Evolutionary conservation across 2,888 invertebrate genomes (phyloP).

Genomic region (Drymonia ruficornis): DNA sequence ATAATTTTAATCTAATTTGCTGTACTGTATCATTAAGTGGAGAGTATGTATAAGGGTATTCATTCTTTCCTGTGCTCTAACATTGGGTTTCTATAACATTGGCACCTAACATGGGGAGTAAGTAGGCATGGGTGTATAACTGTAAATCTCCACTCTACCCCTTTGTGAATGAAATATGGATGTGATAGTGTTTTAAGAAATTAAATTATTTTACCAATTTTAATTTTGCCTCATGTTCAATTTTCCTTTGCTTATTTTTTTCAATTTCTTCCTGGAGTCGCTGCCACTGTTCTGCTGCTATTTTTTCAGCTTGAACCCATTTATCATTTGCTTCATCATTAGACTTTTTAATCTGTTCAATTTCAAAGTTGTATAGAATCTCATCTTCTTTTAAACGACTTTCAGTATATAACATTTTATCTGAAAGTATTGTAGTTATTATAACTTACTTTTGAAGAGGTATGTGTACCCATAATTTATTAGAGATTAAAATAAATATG

Average conservation of each 20-base stretch:
- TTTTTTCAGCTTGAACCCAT: slow-evolving; percentile 88
- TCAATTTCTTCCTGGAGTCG: slow-evolving; percentile 84
- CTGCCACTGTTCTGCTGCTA: slow-evolving; percentile 87
- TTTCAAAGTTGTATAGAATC: slow-evolving; percentile 77
- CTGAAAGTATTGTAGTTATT: slow-evolving; percentile 12
- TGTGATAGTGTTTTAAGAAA: not conserved
- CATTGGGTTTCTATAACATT: no score
- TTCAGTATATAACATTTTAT: slow-evolving; percentile 23
- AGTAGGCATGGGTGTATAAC: no score
- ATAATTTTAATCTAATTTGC: no score
- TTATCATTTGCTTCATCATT: slow-evolving; percentile 84
- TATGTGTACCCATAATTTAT: no score
- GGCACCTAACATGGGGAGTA: no score
- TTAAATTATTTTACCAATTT: slow-evolving; percentile 58
- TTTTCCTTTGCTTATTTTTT: slow-evolving; percentile 81
- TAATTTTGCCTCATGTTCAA: slow-evolving; percentile 85
- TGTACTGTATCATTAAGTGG: no score
- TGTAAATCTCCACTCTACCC: no score
- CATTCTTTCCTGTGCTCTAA: no score
- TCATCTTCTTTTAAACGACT: slow-evolving; percentile 58
- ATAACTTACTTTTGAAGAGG: not conserved
- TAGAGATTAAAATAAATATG: no score
- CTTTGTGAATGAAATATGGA: slow-evolving; percentile 4
- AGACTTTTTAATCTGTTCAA: slow-evolving; percentile 81
- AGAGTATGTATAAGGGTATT: no score